Evolutionary conservation across 53 echinoderm and acorn worm species (phyloP).

Genomic region (Temnopleurus reevesii): DNA sequence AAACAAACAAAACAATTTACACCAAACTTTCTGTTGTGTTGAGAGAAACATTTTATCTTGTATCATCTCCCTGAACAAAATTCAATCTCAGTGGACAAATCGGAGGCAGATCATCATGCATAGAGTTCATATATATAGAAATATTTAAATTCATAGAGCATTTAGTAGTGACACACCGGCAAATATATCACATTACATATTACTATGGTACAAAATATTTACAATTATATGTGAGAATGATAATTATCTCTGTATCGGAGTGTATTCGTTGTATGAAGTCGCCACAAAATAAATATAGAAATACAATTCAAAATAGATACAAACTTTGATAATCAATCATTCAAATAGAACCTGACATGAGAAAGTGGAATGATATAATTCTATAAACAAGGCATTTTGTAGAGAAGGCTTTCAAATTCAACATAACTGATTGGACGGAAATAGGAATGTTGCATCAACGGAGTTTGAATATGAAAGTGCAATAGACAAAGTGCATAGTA

Average conservation of each 20-base stretch:
- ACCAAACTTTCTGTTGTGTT: background rate
- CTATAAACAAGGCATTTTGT: background rate
- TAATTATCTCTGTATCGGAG: background rate
- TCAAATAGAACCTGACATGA: too few relatives aligned
- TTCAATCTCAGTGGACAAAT: background rate
- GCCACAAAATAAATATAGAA: background rate
- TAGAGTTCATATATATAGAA: background rate
- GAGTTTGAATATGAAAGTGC: background rate
- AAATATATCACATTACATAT: background rate
- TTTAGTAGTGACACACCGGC: background rate
- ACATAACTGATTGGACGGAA: background rate
- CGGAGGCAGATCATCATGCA: background rate
- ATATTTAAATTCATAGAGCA: background rate
- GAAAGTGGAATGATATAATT: background rate
- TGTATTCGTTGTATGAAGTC: too few relatives aligned
- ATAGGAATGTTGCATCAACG: slow-evolving; percentile 6
- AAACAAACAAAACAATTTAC: too few relatives aligned
- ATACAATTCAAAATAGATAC: background rate
- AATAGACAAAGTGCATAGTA: too few relatives aligned
- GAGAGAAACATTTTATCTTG: background rate
- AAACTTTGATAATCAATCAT: background rate
- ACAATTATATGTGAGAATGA: background rate
- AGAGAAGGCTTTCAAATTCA: background rate
- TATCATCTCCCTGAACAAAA: background rate
- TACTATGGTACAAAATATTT: background rate